Evolutionary conservation across 2,797 vertebrate species (phyloP), one percentile per base, ranked within the genome.

Genomic region (Delichon dasypus): DNA sequence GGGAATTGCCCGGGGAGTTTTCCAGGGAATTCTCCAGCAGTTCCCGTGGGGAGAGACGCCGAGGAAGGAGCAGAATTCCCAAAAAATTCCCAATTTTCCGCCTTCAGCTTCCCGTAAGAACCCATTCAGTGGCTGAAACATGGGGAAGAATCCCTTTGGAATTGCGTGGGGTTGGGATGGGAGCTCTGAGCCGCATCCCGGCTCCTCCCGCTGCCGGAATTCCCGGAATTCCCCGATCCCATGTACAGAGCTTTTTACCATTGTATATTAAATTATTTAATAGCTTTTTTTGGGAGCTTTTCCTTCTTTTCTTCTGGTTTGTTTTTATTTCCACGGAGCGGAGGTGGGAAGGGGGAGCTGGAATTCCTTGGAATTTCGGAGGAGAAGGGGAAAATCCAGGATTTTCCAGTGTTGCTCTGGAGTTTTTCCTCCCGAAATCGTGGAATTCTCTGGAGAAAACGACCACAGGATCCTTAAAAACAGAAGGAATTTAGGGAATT

Each of bases 211-310:
- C 16, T 15, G 23, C 10, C 42, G 11, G 42, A 66, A 82, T 83
- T 66, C 78, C 40, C 36, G 8, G n/a, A 55, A 55, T 22, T 55
- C 54, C 75, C 68, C 14, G 32, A 40, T 32, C 53, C 75, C 30
- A 78, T 81, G 93, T 95, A 86, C 95, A 96, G 93, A 73, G 72
- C 96, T 95, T 96, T 96, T 78, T 97, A 95, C 94, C 93, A 88
- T 93, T 92, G 87, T 93, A 70, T 97, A 97, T 97, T 98, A 97
- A 98, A 97, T 97, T 97, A 95, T 97, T 96, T 95, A 96, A 96
- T 94, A 82, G 90, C 94, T 88, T 94, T 88, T 90, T 67, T 89
- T 86, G 85, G 22, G 2, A 16, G 29, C 91, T 96, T 95, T 67
- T 91, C 54, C 58, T 93, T 92, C 79, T 84, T 97, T 95, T 92